These are phyloP conservation scores for Passer domesticus DNA, from an alignment of 2,113 vertebrate genomes.

Conservation along the genomic window DNA sequence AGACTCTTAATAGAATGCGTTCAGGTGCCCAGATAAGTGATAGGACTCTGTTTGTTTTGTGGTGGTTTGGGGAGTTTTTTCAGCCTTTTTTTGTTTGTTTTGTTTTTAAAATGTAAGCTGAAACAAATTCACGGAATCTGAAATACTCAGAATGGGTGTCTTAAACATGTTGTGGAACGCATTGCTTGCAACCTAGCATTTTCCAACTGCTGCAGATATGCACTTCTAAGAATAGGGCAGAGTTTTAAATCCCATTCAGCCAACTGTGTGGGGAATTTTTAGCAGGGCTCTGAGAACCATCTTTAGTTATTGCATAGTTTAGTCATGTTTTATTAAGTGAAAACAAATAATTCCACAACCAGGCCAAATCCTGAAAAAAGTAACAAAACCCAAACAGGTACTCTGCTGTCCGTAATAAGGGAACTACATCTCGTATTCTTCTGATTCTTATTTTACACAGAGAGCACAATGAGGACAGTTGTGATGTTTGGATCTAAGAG, in stretches of 20 bases:
- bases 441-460: not conserved
- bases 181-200: conserved; percentile 22
- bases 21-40: not conserved
- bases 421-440: not conserved
- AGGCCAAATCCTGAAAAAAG: not conserved
- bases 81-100: not conserved
- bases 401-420: not conserved
- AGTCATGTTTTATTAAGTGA: not conserved
- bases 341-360: not conserved
- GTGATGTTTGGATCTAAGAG: not conserved
- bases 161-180: not conserved
- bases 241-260: conserved; percentile 35
- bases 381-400: not conserved
- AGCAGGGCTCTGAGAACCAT: conserved; percentile 7
- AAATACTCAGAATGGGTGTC: not conserved
- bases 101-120: not conserved
- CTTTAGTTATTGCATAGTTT: not conserved
- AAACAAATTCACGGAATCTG: not conserved
- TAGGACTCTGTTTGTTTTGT: not conserved
- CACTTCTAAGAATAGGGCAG: conserved; percentile 62
- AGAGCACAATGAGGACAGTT: not conserved
- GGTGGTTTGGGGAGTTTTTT: not conserved
- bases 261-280: conserved; percentile 68
- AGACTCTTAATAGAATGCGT: not conserved
- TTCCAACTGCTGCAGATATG: conserved; percentile 54